Base-by-base conservation (phyloP, 2,113 vertebrate genomes). In the Prinia subflava region DNA sequence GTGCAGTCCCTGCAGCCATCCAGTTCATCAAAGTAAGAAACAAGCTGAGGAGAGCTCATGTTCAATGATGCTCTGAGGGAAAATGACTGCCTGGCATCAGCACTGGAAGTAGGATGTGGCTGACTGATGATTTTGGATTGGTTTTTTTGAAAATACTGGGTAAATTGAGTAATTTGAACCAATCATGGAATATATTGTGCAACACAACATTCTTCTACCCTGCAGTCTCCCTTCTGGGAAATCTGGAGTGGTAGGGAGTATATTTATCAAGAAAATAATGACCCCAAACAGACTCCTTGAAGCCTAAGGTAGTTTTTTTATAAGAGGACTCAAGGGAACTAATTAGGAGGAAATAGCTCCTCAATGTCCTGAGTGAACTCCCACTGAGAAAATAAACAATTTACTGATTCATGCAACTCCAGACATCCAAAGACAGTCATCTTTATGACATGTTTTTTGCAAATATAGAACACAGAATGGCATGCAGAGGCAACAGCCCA, bases 321-420 rank as follows among this genome's bases (percentile, higher is more conserved):
- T 92, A 95, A 96, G 95, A 97, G 93, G 95, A 88, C 96, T 95
- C 97, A 92, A 87, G 97, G 96, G 97, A 98, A 94, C 97, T 97
- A 97, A 98, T 98, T 98, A 98, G 94, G 88, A 96, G 95, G 84
- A 97, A 98, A 95, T 87, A 92, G 88, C 86, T 97, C 88, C 93
- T 96, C 95, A 88, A 94, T 80, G 92, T 97, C 90, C 59, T 87
- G 80, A 89, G 76, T 85, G 85, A 95, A 95, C 91, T 97, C 89
- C 94, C 95, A 87, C 68, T 89, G 93, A 92, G 82, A 91, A 95
- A 97, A 97, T 96, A 96, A 95, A 96, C 96, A 92, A 94, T 95
- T 90, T 96, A 96, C 52, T 94, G 95, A 88, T 81, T 91, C 87
- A 76, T 31, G 42, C 83, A 93, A 92, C 87, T 63, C 65, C 86